Evolutionary conservation across 2,888 invertebrate genomes (phyloP).

Genomic region (Scelioninae gen. 1): DNA sequence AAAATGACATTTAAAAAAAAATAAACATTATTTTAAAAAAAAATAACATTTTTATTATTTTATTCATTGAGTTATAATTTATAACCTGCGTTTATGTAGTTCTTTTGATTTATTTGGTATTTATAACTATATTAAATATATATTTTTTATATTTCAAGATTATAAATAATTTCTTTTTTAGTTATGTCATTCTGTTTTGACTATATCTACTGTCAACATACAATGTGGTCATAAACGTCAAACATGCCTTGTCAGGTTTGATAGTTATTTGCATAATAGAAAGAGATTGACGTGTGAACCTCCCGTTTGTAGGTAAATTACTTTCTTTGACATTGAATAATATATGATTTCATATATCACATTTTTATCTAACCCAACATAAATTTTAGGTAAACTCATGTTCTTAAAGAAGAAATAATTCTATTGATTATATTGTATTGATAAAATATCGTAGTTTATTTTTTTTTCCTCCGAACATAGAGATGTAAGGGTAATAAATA

Average conservation of each 20-base stretch:
- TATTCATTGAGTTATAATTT: too few species aligned
- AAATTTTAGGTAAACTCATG: neutral
- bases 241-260: slow-evolving; percentile 61
- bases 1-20: too few species aligned
- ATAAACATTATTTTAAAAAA: too few species aligned
- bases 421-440: neutral
- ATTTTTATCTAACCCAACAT: slow-evolving; percentile 4
- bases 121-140: neutral
- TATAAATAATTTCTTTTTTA: slow-evolving; percentile 36
- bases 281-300: slow-evolving; percentile 82
- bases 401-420: neutral
- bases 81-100: neutral
- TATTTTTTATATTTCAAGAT: neutral
- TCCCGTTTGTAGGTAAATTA: slow-evolving; percentile 77
- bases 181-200: slow-evolving; percentile 60
- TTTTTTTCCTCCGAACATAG: neutral
- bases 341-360: neutral
- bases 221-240: slow-evolving; percentile 33
- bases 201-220: slow-evolving; percentile 45
- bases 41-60: too few species aligned
- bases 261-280: slow-evolving; percentile 69
- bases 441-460: slow-evolving; percentile 34
- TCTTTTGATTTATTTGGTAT: neutral
- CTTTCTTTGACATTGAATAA: slow-evolving; percentile 36
- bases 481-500: slow-evolving; percentile 51